phyloP scores from a whole-genome alignment of 2,113 vertebrate species.

The Desmodus rotundus region DNA sequence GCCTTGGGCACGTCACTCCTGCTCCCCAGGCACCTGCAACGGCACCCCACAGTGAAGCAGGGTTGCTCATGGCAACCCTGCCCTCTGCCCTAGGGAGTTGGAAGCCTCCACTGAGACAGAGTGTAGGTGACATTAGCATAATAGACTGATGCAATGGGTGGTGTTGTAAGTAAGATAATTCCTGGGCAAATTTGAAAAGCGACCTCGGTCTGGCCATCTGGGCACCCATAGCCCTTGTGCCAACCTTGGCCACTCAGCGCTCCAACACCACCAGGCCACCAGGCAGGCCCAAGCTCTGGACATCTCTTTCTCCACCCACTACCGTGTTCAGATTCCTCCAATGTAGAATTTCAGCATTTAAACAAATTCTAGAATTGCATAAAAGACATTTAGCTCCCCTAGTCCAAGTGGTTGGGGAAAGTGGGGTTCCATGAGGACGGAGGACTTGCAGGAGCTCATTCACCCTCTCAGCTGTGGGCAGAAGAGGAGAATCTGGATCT shows the following conservation, averaged over 20 bases:
- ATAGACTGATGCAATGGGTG: neutral
- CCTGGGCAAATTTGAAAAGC: neutral
- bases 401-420: neutral
- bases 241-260: neutral
- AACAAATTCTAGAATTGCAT: neutral
- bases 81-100: neutral
- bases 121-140: rapidly evolving
- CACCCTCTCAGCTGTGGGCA: rapidly evolving
- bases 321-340: neutral
- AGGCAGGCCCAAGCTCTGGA: neutral
- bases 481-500: neutral
- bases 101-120: neutral
- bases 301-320: neutral
- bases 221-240: neutral
- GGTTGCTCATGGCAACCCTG: rapidly evolving
- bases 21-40: neutral
- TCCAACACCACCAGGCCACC: neutral
- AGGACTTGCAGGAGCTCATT: neutral
- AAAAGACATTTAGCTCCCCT: neutral
- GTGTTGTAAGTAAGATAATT: neutral
- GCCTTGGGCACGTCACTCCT: neutral
- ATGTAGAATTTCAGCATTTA: neutral
- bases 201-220: neutral
- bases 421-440: too few relatives aligned
- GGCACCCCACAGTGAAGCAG: neutral